phyloP scores from a whole-genome alignment of 30 jellyfish, hydroid and myxozoan species.

The Mastigias papua region DNA sequence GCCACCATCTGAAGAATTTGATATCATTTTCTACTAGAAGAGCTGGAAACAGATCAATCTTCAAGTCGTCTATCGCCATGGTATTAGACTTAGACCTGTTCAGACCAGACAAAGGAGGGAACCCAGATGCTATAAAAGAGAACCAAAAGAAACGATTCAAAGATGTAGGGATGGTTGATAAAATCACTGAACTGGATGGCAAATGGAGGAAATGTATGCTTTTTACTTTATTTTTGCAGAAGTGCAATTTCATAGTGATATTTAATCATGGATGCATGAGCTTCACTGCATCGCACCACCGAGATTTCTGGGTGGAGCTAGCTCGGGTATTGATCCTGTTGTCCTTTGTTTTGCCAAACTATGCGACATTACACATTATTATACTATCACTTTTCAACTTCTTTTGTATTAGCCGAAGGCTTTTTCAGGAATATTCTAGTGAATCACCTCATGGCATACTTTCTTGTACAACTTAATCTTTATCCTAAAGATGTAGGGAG shows the following conservation, averaged over 20 bases:
- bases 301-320: too few species aligned
- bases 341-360: too few species aligned
- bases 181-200: conserved; percentile 84
- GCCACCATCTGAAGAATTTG: neutral
- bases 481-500: too few species aligned
- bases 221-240: neutral
- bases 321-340: too few species aligned
- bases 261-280: neutral
- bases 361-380: too few species aligned
- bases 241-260: neutral
- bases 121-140: conserved; percentile 84
- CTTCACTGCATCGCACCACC: neutral
- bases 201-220: conserved; percentile 89
- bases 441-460: too few species aligned
- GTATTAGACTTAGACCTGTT: conserved; percentile 89
- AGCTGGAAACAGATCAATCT: neutral
- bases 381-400: too few species aligned
- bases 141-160: conserved; percentile 91
- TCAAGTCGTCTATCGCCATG: conserved; percentile 68
- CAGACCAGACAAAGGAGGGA: conserved; percentile 94
- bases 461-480: too few species aligned
- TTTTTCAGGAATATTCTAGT: too few species aligned
- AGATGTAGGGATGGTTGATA: conserved; percentile 88
- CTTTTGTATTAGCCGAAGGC: too few species aligned
- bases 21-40: neutral